Base-by-base conservation (phyloP, 2,113 vertebrate genomes). In the Mastomys coucha region DNA sequence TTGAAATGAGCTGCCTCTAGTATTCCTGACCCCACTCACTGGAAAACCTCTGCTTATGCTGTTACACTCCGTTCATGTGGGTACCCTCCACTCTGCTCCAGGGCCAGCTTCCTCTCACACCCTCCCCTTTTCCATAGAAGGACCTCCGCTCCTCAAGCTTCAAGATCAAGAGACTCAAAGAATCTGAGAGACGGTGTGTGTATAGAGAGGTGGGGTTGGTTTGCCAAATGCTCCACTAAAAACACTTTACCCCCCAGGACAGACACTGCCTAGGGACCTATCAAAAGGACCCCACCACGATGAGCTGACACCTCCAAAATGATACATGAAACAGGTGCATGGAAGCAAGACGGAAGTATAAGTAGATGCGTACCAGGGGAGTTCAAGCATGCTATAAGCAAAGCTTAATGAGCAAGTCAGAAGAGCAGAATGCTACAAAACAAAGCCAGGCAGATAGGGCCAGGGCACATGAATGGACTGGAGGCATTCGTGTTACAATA, bases 141-240 rank as follows among this genome's bases (percentile, higher is more conserved):
- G 51, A 53, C 39, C 36, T 72, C 69, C 14, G 16, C 69, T 39
- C 70, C n/a, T 73, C n/a, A 20, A 39, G 70, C n/a, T 39, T 39
- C 70, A 73, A 77, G 39, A 28, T 77, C 77, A 4, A 31, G 28
- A 78, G 49, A 11, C 28, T 3, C 6, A 53, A 51, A 51, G 28
- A 78, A 31, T 26, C 5, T 2, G 0, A 16, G 56, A 9, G 76
- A 60, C 16, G 1, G 2, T 28, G 51, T 2, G 24, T 3, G 63
- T 26, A 20, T 60, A 17, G 36, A 67, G 45, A 45, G 45, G 28
- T 67, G 60, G n/a, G 31, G 42, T 67, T 49, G n/a, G 56, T 49
- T 91, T 81, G 63, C 63, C 33, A 51, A 82, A n/a, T 24, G 19
- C 8, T 10, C n/a, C 70, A 39, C 8, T 45, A 70, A 89, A 69